Evolutionary conservation across 2,888 invertebrate genomes (phyloP), one percentile per base, ranked within the genome.

Genomic region (Tipula confusa): DNA sequence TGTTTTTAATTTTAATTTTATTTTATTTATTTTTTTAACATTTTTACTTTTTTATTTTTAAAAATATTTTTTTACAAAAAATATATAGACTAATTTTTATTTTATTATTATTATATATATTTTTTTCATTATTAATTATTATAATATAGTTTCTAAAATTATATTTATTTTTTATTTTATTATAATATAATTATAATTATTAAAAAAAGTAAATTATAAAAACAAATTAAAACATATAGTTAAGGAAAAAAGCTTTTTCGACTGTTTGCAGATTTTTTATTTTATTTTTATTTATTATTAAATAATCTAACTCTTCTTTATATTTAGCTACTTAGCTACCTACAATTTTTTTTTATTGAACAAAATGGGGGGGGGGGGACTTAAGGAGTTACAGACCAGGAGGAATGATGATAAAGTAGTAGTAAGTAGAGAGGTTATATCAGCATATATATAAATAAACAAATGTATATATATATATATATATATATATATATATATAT

Each of bases 241-340:
- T 29, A 82, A 82, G 24, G 29, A 33, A 33, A 33, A 15, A 82
- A 82, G 82, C 82, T 82, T 33, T 4, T 36, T 33, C 31, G 33
- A 33, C 33, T 82, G 33, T 82, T 33, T 82, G 82, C 82, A 33
- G 29, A 33, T 33, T 82, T 82, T 36, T 82, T 33, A 33, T 11
- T 82, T 33, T 82, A 33, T 11, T 82, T 33, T 82, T 33, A 29
- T 80, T 80, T 29, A 80, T 80, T 80, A 80, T 29, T 80, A 80
- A 80, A n/a, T n/a, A n/a, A 29, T 80, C 33, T 82, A 82, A 82
- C 15, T 33, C 15, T 80, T 80, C 29, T 29, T 80, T 80, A 82
- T 82, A 33, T 82, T 82, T 82, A 82, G 82, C 82, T 82, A 82
- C 82, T 82, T 82, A 82, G 82, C 82, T 82, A 82, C 82, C 82